Conservation (phyloP, 2,888 invertebrate genomes). For the Tetheella fluctuosa region DNA sequence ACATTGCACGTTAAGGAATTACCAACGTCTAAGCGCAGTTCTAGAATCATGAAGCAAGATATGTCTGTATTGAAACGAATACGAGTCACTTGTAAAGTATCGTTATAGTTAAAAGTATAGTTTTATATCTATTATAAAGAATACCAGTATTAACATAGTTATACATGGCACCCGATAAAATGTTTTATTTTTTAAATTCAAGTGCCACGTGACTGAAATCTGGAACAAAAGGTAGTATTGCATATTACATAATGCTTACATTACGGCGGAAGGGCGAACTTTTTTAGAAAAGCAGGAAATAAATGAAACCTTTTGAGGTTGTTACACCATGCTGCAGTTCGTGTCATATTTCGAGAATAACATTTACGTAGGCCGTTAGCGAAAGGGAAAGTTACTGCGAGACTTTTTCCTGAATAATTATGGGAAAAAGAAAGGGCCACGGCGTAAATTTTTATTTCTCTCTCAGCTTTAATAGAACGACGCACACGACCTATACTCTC, state of each 20-base stretch:
- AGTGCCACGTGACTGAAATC: background rate
- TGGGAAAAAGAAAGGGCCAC: slow-evolving; percentile 27
- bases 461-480: slow-evolving; percentile 20
- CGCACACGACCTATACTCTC: slow-evolving; percentile 23
- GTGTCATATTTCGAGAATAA: slow-evolving; percentile 42
- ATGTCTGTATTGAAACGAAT: too few species aligned
- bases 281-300: slow-evolving; percentile 48
- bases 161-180: too few species aligned
- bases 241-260: background rate
- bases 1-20: background rate
- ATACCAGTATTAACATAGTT: too few species aligned
- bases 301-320: slow-evolving; percentile 44
- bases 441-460: slow-evolving; percentile 1
- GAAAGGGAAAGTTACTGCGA: slow-evolving; percentile 16
- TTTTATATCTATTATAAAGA: too few species aligned
- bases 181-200: background rate
- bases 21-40: background rate
- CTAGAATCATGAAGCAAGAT: background rate
- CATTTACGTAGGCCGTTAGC: slow-evolving; percentile 32
- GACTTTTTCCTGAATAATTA: slow-evolving; percentile 17
- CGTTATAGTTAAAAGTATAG: too few species aligned
- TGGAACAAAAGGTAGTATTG: background rate
- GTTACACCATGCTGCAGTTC: slow-evolving; percentile 41
- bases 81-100: too few species aligned
- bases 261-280: slow-evolving; percentile 31